Percentiles rank a stretch among this genome's conserved stretches.
These are phyloP conservation scores for Calidris pygmaea DNA, from an alignment of 2,113 vertebrate species.

Conservation along the genomic window DNA sequence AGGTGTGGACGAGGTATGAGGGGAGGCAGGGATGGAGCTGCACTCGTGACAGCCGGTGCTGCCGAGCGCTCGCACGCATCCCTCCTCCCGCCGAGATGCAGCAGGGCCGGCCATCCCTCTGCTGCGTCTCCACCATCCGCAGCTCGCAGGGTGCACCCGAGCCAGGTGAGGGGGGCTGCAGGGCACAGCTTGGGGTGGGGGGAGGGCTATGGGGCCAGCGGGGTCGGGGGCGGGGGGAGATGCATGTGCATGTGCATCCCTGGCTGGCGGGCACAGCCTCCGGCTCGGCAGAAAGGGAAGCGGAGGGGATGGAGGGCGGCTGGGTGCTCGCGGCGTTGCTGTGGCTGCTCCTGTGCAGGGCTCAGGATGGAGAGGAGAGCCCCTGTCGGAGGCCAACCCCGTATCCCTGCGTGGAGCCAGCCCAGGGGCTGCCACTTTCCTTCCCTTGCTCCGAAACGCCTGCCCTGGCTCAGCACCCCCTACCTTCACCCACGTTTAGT, in stretches of 20 bases:
- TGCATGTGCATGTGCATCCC: background rate
- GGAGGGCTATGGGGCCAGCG: background rate
- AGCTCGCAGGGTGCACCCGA: constrained; percentile 29
- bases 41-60: constrained; percentile 27
- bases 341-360: background rate
- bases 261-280: background rate
- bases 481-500: fast-evolving
- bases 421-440: background rate
- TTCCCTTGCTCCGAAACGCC: fast-evolving
- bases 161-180: constrained; percentile 20
- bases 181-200: background rate
- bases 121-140: constrained; percentile 46
- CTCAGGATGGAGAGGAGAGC: background rate
- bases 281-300: background rate
- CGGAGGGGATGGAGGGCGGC: background rate
- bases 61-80: constrained; percentile 23
- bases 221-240: background rate
- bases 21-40: constrained; percentile 37
- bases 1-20: constrained; percentile 49
- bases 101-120: constrained; percentile 50
- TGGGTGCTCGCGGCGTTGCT: background rate
- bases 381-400: background rate
- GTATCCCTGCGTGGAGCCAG: background rate
- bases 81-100: constrained; percentile 52
- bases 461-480: background rate